Base-by-base conservation (phyloP, 1,140 invertebrate genomes). In the Bathynomus jamesi region DNA sequence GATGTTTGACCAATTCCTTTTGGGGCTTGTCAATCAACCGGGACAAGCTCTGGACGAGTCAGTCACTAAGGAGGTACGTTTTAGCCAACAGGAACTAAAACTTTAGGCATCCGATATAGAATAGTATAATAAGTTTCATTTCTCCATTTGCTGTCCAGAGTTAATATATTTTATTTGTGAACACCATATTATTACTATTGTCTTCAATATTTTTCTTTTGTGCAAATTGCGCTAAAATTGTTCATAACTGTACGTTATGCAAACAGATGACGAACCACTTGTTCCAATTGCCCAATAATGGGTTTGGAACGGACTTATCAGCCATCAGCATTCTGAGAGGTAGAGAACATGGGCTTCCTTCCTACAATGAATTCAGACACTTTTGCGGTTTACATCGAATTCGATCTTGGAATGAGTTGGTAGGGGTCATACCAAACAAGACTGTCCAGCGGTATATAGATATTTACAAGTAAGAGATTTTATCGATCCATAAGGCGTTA, bases 1-100 rank as follows among this genome's bases (percentile, higher is more conserved):
- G 29, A 90, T 94, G 28, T 83, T 95, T 3, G 94, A 96, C 79
- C 91, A 94, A 82, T 96, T 95, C 80, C 87, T 95, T 13, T 92
- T 95, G 91, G 93, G 93, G 40, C 81, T 96, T 40, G 91, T 93
- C 66, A 96, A 96, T 81, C 93, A 96, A 85, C 91, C 95, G 24
- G 92, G 93, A 7, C 93, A 95, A 83, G 92, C 93, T 78, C 94
- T 95, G 91, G 94, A 96, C 79, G 92, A 95, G 80, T 92, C 93
- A 0, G 92, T 96, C 71, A 95, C 93, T 0, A 91, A 93, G 83
- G 92, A 95, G 84, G 92, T 87, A 11, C 32, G 71, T 60, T 8
- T n/a, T n/a, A 30, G 31, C 17, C 8, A 8, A n/a, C 1, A 1
- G 40, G 21, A n/a, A n/a, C n/a, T n/a, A n/a, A n/a, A n/a, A n/a